A percentile compares a stretch with the other conserved stretches of the same genome.
Evolutionary conservation across 1,140 invertebrate genomes (phyloP).

Genomic region (Theocolax elegans): DNA sequence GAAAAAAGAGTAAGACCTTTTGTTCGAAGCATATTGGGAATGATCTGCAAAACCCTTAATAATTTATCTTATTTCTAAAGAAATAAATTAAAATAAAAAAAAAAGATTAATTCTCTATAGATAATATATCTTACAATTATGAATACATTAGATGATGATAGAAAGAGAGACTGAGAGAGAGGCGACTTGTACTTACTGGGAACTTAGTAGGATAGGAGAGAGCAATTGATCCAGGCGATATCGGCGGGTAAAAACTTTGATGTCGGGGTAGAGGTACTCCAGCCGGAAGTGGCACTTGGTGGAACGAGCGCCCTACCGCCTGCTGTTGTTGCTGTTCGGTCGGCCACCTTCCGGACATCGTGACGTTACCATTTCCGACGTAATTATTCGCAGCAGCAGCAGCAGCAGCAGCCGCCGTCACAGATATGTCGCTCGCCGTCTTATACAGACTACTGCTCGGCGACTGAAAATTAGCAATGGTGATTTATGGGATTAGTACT

Average conservation of each 20-base stretch:
- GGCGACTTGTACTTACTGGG: conserved; percentile 26
- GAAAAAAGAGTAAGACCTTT: too few relatives aligned
- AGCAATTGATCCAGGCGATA: background rate
- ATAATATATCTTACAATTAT: too few relatives aligned
- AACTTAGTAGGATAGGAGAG: conserved; percentile 27
- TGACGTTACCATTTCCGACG: background rate
- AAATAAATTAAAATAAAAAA: too few relatives aligned
- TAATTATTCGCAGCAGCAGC: background rate
- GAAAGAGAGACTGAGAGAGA: too few relatives aligned
- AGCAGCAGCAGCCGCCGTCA: background rate
- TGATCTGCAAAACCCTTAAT: too few relatives aligned
- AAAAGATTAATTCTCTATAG: too few relatives aligned
- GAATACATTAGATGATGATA: too few relatives aligned
- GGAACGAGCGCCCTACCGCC: background rate
- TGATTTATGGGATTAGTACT: too few relatives aligned
- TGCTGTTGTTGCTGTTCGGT: background rate
- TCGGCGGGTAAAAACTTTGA: background rate
- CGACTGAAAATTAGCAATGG: background rate
- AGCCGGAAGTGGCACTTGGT: background rate
- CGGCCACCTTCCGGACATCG: conserved; percentile 4
- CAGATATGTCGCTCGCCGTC: background rate
- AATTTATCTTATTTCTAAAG: too few relatives aligned
- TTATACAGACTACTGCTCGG: background rate
- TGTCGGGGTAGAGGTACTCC: background rate
- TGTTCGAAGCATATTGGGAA: too few relatives aligned